Evolutionary conservation across 92 coral and sea anemone genomes (phyloP).

Genomic region (Palythoa grandiflora): DNA sequence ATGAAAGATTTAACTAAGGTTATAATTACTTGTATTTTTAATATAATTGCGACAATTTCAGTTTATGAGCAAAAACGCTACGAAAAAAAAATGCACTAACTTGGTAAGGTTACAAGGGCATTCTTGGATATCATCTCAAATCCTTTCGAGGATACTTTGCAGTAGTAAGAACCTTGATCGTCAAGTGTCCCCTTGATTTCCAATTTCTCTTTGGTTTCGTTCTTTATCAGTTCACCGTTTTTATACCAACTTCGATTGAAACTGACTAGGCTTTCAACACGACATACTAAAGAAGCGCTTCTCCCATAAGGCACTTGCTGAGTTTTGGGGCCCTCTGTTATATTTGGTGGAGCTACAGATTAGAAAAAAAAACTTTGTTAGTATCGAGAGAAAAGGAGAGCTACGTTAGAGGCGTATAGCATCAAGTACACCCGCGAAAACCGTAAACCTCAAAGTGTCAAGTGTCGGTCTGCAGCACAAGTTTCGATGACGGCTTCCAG

Average conservation of each 20-base stretch:
- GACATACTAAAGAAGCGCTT: constrained; percentile 45
- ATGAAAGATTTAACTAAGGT: neutral
- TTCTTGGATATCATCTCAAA: constrained; percentile 9
- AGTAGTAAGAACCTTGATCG: neutral
- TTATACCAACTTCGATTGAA: constrained; percentile 73
- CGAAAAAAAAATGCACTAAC: neutral
- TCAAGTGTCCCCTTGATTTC: neutral
- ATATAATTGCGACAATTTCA: neutral
- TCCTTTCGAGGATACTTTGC: neutral
- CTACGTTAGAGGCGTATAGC: no score
- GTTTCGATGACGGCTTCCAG: no score
- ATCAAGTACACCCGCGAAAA: no score
- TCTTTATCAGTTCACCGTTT: constrained; percentile 40
- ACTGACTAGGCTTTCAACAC: constrained; percentile 53
- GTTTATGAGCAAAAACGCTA: neutral
- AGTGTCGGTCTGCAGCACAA: no score
- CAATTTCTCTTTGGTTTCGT: neutral
- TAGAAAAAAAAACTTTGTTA: neutral
- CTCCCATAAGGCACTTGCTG: constrained; percentile 46
- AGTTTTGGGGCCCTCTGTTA: constrained; percentile 55
- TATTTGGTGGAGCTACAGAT: constrained; percentile 62
- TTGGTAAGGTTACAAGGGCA: neutral
- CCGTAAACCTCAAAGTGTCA: no score
- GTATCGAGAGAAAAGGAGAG: neutral
- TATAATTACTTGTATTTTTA: neutral